Conservation (phyloP, 1,140 invertebrate genomes). For the Sinonovacula constricta region DNA sequence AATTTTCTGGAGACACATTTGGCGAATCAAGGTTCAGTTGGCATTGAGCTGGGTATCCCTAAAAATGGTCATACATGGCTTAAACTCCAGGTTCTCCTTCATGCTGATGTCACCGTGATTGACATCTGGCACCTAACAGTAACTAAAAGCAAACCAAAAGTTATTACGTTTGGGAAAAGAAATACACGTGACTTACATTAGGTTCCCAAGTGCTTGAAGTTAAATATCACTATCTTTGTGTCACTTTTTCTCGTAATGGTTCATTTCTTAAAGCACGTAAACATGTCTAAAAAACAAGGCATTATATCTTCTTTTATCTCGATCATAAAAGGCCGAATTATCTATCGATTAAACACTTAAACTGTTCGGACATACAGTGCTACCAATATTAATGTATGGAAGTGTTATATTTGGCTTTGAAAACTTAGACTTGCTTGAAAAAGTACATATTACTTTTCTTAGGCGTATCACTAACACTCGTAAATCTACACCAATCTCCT, state of each 20-base stretch:
- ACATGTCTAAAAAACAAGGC: slow-evolving; percentile 6
- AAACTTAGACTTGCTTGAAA: slow-evolving; percentile 3
- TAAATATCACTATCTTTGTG: not conserved
- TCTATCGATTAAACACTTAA: slow-evolving; percentile 5
- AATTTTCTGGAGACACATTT: slow-evolving; percentile 13
- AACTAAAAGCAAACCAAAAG: not conserved
- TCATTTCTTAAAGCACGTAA: not conserved
- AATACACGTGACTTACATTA: too few species aligned
- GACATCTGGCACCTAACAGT: not conserved
- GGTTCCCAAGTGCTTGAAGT: too few species aligned
- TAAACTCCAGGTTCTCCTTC: not conserved
- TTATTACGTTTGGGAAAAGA: not conserved
- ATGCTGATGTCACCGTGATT: not conserved
- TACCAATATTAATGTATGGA: slow-evolving; percentile 7
- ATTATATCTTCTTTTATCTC: not conserved
- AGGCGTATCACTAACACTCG: not conserved
- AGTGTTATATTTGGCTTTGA: not conserved
- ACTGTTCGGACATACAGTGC: slow-evolving; percentile 3
- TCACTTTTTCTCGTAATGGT: not conserved
- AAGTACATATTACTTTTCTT: slow-evolving; percentile 9
- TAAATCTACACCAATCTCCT: slow-evolving; percentile 10
- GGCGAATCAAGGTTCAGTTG: not conserved
- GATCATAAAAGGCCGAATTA: slow-evolving; percentile 1
- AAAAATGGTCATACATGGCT: not conserved
- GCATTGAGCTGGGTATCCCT: slow-evolving; percentile 2